phyloP scores from a whole-genome alignment of 2,888 invertebrate species.

The Nudaria mundana region DNA sequence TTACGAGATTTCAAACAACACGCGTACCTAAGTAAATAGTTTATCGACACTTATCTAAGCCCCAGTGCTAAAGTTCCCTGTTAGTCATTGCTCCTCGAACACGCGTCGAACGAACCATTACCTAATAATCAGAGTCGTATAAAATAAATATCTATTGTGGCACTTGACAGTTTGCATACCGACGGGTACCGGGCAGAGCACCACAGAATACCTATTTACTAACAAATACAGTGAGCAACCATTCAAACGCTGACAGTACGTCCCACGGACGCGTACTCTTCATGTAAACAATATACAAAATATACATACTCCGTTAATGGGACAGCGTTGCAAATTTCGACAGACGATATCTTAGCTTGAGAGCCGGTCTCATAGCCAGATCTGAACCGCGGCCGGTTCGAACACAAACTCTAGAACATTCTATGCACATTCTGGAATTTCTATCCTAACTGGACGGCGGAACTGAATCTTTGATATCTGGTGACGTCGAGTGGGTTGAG shows the following conservation, averaged over 20 bases:
- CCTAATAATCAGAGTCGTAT: conserved; percentile 42
- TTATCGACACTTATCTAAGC: conserved; percentile 62
- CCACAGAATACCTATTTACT: conserved; percentile 67
- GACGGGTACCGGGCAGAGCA: conserved; percentile 55
- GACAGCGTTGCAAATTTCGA: conserved; percentile 47
- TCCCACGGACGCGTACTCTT: conserved; percentile 46
- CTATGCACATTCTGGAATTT: conserved; percentile 1
- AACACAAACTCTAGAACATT: conserved; percentile 4
- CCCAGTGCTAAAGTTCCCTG: conserved; percentile 67
- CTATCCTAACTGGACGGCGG: conserved; percentile 11
- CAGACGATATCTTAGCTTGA: conserved; percentile 47
- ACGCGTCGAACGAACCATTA: conserved; percentile 39
- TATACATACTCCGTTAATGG: conserved; percentile 63
- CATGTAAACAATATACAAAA: conserved; percentile 77
- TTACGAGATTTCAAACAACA: conserved; percentile 80
- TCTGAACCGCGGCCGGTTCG: conserved; percentile 11
- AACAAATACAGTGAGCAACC: conserved; percentile 77
- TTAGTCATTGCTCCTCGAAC: conserved; percentile 41
- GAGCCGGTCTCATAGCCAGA: conserved; percentile 37
- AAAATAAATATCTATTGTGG: conserved; percentile 73
- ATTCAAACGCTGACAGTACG: conserved; percentile 60
- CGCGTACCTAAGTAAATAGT: conserved; percentile 49
- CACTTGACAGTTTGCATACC: conserved; percentile 59
- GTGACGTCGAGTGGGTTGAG: conserved; percentile 35
- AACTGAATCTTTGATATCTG: conserved; percentile 29